phyloP scores from a whole-genome alignment of 2,888 invertebrate species.

The Hetaerina titia region DNA sequence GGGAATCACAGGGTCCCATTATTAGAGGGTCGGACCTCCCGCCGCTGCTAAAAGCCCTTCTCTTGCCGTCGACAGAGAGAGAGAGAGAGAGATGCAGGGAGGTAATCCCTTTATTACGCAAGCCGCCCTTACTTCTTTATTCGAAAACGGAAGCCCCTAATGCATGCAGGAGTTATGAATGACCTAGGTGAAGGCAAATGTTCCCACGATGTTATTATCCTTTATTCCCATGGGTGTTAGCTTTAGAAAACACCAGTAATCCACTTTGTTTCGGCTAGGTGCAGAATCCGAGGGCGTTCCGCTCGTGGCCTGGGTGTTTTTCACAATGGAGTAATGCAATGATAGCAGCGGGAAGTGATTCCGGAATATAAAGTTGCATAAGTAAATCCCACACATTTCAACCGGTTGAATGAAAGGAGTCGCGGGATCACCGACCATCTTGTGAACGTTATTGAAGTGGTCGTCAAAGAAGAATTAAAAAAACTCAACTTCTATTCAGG shows the following conservation, averaged over 20 bases:
- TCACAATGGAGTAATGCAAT: background rate
- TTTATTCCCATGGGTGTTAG: slow-evolving; percentile 47
- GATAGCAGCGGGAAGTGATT: slow-evolving; percentile 16
- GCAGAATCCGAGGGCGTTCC: slow-evolving; percentile 8
- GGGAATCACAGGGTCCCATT: slow-evolving; percentile 22
- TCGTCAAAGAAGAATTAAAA: too few species aligned
- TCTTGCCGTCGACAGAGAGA: background rate
- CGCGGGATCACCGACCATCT: background rate
- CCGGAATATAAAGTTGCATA: background rate
- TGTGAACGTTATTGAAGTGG: background rate
- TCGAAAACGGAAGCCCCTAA: slow-evolving; percentile 11
- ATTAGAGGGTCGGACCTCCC: slow-evolving; percentile 42
- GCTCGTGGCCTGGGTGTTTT: background rate
- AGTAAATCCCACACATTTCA: background rate
- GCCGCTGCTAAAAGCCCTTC: slow-evolving; percentile 59
- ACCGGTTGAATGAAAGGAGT: background rate
- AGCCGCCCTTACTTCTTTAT: background rate
- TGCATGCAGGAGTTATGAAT: slow-evolving; percentile 57
- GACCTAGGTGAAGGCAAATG: slow-evolving; percentile 54
- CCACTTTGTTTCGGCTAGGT: slow-evolving; percentile 13
- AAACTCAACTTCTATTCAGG: too few species aligned
- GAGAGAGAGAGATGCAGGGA: background rate
- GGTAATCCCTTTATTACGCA: slow-evolving; percentile 57
- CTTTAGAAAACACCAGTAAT: slow-evolving; percentile 27
- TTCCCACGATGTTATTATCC: slow-evolving; percentile 62